These are phyloP conservation scores for Leucania comma DNA, from an alignment of 2,888 invertebrate species.

Conservation along the genomic window DNA sequence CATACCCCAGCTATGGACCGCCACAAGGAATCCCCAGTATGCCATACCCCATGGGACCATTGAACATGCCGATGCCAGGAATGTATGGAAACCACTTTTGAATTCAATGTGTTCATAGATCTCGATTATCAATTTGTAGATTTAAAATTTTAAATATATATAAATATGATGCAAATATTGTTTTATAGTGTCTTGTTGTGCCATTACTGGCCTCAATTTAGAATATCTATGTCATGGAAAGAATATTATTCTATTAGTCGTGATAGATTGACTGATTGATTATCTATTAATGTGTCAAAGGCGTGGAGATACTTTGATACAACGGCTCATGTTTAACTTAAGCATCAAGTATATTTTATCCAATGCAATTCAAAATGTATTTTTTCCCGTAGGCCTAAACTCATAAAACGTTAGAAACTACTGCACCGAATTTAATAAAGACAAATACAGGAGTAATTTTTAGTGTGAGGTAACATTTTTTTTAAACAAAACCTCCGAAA, in stretches of 20 bases:
- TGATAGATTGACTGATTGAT: slow-evolving; percentile 50
- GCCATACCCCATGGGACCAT: slow-evolving; percentile 94
- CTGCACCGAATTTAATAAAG: too few species aligned
- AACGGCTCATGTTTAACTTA: slow-evolving; percentile 17
- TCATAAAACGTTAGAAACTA: too few species aligned
- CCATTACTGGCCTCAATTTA: slow-evolving; percentile 43
- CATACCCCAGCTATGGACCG: slow-evolving; percentile 83
- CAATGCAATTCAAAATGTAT: neutral
- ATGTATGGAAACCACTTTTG: slow-evolving; percentile 87
- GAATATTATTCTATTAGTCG: slow-evolving; percentile 39
- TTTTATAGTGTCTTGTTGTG: slow-evolving; percentile 54
- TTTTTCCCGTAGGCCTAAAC: too few species aligned
- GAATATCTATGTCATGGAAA: slow-evolving; percentile 47
- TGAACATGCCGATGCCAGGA: slow-evolving; percentile 95
- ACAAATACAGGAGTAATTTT: too few species aligned
- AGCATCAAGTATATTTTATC: neutral
- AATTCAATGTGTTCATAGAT: slow-evolving; percentile 61
- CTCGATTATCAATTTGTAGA: slow-evolving; percentile 52
- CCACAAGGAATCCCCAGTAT: slow-evolving; percentile 91
- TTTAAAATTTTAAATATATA: slow-evolving; percentile 36
- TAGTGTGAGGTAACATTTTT: too few species aligned
- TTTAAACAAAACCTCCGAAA: neutral
- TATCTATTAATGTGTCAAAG: slow-evolving; percentile 46
- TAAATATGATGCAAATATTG: slow-evolving; percentile 58
- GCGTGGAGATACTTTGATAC: slow-evolving; percentile 17